Evolutionary conservation across 2,888 invertebrate genomes (phyloP).

Genomic region (Agrotis ipsilon): DNA sequence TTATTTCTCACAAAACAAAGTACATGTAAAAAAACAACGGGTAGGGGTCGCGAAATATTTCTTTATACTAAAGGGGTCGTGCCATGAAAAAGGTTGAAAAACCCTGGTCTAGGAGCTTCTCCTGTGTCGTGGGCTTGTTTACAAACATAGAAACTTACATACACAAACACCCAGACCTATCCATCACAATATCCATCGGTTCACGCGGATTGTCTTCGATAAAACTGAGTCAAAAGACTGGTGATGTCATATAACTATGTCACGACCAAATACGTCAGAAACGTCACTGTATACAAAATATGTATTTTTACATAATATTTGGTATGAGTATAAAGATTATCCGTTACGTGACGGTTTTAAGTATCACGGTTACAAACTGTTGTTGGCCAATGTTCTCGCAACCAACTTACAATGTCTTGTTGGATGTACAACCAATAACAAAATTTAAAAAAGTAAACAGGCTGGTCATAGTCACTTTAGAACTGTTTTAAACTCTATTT

Average conservation of each 20-base stretch:
- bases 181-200: no score
- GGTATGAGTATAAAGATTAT: constrained; percentile 38
- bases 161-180: no score
- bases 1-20: no score
- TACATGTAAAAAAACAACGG: no score
- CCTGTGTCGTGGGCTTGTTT: no score
- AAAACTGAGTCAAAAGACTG: constrained; percentile 27
- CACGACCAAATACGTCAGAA: constrained; percentile 40
- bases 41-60: no score
- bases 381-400: constrained; percentile 28
- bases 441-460: constrained; percentile 1
- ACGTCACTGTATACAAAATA: constrained; percentile 19
- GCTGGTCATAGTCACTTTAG: no score
- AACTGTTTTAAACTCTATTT: no score
- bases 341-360: constrained; percentile 49
- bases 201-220: background rate
- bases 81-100: no score
- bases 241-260: constrained; percentile 34
- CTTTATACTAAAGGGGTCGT: no score
- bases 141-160: no score
- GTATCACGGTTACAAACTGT: constrained; percentile 10
- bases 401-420: background rate
- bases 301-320: constrained; percentile 51
- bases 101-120: no score
- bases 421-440: background rate